These are phyloP conservation scores for Petromus typicus DNA, from an alignment of 2,113 vertebrate genomes.

Conservation along the genomic window DNA sequence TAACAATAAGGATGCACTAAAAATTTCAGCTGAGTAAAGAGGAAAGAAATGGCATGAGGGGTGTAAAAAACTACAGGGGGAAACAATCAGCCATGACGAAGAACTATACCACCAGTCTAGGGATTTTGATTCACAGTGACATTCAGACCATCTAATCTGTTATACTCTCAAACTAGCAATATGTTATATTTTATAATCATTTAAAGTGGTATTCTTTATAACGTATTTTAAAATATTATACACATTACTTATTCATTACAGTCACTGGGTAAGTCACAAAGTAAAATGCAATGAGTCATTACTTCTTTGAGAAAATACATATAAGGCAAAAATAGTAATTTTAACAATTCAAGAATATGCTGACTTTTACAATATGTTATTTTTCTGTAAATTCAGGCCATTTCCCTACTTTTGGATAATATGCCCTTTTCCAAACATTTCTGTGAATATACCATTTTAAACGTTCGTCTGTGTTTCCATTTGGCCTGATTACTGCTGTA, in stretches of 20 bases:
- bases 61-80: neutral
- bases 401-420: neutral
- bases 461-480: neutral
- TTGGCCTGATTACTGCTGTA: neutral
- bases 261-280: neutral
- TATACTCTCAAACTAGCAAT: rapidly evolving
- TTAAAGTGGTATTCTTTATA: neutral
- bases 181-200: neutral
- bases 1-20: neutral
- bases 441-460: neutral
- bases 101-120: neutral
- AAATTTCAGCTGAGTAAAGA: neutral
- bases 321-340: neutral
- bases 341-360: neutral
- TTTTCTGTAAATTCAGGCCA: constrained; percentile 7
- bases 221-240: neutral
- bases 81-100: neutral
- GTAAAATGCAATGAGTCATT: neutral
- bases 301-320: neutral
- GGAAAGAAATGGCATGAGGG: neutral
- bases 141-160: neutral
- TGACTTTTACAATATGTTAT: neutral
- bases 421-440: neutral
- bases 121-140: neutral
- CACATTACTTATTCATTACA: neutral